These are phyloP conservation scores for Acipenser oxyrinchus DNA, from an alignment of 2,797 vertebrate species.

Conservation along the genomic window DNA sequence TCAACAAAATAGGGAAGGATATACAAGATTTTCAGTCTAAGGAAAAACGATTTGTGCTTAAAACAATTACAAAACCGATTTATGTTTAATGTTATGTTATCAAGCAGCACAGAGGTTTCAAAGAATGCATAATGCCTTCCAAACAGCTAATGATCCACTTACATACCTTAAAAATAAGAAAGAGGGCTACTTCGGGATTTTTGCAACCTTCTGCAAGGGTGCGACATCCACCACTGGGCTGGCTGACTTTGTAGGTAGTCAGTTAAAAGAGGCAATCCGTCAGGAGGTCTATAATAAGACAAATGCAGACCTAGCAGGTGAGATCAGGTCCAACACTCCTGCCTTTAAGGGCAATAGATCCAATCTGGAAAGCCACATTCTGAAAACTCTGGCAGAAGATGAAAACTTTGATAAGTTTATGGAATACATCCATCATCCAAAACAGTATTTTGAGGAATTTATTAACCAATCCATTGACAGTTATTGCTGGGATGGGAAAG, in stretches of 20 bases:
- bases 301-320: constrained; percentile 21
- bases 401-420: constrained; percentile 39
- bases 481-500: constrained; percentile 17
- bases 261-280: constrained; percentile 25
- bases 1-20: not conserved
- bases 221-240: constrained; percentile 32
- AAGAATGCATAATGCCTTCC: constrained; percentile 22
- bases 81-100: not conserved
- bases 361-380: constrained; percentile 39
- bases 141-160: constrained; percentile 25
- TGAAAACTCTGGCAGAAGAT: constrained; percentile 37
- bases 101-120: constrained; percentile 21
- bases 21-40: not conserved
- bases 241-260: constrained; percentile 30
- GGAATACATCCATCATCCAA: constrained; percentile 14
- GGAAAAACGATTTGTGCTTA: not conserved
- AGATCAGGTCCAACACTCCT: constrained; percentile 20
- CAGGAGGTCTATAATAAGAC: constrained; percentile 4
- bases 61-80: not conserved
- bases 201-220: constrained; percentile 43
- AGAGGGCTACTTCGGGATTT: constrained; percentile 36
- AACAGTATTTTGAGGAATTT: constrained; percentile 21
- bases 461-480: fast-evolving
- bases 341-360: constrained; percentile 31
- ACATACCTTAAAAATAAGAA: constrained; percentile 33